These are phyloP conservation scores for Oncorhynchus gorbuscha DNA, from an alignment of 2,113 vertebrate genomes.

Conservation along the genomic window DNA sequence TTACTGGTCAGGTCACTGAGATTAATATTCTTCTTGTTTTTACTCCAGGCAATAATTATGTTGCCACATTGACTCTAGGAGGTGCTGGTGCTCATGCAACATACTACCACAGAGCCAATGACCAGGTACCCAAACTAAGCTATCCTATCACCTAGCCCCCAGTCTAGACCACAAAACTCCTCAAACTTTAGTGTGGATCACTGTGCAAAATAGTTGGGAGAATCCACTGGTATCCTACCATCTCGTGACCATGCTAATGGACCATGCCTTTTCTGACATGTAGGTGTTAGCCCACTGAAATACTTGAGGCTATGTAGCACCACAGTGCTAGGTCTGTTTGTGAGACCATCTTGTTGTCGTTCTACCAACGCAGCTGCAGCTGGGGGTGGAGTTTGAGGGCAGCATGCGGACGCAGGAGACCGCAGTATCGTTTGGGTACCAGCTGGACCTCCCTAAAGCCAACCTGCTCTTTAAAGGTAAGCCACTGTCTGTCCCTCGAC, in stretches of 20 bases:
- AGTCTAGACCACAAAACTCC: no score
- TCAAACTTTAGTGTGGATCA: no score
- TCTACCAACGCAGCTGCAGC: slow-evolving; percentile 76
- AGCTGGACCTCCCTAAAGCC: slow-evolving; percentile 87
- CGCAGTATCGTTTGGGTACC: slow-evolving; percentile 84
- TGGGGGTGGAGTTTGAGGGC: slow-evolving; percentile 90
- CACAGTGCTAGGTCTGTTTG: neutral
- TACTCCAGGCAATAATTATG: slow-evolving; percentile 79
- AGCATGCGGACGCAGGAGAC: slow-evolving; percentile 88
- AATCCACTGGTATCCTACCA: no score
- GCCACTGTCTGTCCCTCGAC: neutral
- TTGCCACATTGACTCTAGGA: slow-evolving; percentile 83
- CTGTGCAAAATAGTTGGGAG: no score
- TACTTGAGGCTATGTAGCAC: neutral
- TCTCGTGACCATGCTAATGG: no score
- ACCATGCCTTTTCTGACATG: no score
- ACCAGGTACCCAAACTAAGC: slow-evolving; percentile 73
- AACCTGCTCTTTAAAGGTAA: slow-evolving; percentile 90
- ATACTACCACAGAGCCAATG: slow-evolving; percentile 90
- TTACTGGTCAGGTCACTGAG: neutral
- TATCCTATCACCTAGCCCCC: neutral
- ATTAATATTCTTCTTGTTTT: neutral
- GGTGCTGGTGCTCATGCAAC: slow-evolving; percentile 86
- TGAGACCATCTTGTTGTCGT: neutral
- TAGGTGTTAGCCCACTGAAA: neutral